A percentile compares a stretch with the other conserved stretches of the same genome.
Evolutionary conservation across 2,797 vertebrate species (phyloP).

Genomic region (Sebastes hubbsi): DNA sequence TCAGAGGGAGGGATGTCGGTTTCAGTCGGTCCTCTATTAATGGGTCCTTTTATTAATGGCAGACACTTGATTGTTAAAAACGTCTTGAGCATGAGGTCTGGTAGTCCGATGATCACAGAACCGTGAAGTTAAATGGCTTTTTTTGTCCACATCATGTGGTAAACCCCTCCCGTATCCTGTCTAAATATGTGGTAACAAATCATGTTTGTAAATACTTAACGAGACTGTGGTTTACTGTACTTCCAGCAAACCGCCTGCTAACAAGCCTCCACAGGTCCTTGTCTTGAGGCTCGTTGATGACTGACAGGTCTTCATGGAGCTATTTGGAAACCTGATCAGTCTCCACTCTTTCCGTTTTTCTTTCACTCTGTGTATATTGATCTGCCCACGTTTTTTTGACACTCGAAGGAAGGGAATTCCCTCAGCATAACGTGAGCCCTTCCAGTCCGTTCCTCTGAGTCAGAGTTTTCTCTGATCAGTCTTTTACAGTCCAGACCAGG

Average conservation of each 20-base stretch:
- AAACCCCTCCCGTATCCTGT: neutral
- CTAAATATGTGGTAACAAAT: slow-evolving; percentile 16
- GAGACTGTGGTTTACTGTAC: slow-evolving; percentile 15
- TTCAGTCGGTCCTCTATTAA: neutral
- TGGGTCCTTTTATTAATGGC: neutral
- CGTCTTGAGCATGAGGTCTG: neutral
- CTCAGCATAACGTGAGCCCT: slow-evolving; percentile 18
- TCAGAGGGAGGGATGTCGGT: neutral
- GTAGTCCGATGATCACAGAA: neutral
- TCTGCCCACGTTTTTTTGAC: slow-evolving; percentile 1
- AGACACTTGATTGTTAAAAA: neutral
- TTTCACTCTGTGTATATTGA: slow-evolving; percentile 26
- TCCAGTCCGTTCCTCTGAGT: slow-evolving; percentile 34
- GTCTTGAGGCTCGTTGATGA: slow-evolving; percentile 7
- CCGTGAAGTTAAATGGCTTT: neutral
- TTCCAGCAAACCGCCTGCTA: slow-evolving; percentile 24
- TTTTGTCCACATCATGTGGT: neutral
- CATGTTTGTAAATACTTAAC: slow-evolving; percentile 35
- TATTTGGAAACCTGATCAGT: slow-evolving; percentile 61
- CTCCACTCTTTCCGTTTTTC: neutral
- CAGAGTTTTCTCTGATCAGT: slow-evolving; percentile 25
- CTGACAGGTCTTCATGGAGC: slow-evolving; percentile 2
- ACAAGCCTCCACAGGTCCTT: neutral
- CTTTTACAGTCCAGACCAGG: slow-evolving; percentile 30
- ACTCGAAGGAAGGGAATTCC: slow-evolving; percentile 47